phyloP scores from a whole-genome alignment of 1,140 invertebrate species.

The Leptopilina clavipes region DNA sequence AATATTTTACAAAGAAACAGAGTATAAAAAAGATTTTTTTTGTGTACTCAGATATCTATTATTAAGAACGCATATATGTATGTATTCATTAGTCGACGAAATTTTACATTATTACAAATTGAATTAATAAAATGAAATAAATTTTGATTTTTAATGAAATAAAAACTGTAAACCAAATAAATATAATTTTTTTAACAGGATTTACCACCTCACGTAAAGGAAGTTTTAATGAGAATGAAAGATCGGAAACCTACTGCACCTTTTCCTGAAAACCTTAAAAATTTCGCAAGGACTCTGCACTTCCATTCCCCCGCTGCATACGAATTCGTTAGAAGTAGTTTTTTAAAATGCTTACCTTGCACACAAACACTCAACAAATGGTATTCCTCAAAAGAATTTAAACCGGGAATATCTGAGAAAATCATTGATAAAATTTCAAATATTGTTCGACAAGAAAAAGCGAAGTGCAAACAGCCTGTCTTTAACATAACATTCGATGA shows the following conservation, averaged over 20 bases:
- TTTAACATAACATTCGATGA: constrained; percentile 47
- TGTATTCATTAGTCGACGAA: too few species aligned
- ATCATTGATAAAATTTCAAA: constrained; percentile 36
- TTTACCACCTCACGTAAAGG: constrained; percentile 33
- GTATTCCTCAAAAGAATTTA: constrained; percentile 40
- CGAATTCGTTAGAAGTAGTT: constrained; percentile 40
- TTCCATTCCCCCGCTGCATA: constrained; percentile 47
- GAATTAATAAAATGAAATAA: too few species aligned
- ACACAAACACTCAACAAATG: constrained; percentile 41
- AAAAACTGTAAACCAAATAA: constrained; percentile 22
- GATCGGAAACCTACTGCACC: constrained; percentile 35
- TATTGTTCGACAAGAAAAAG: background rate
- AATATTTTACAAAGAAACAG: too few species aligned
- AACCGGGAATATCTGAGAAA: constrained; percentile 39
- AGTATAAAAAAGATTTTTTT: too few species aligned
- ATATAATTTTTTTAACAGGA: background rate
- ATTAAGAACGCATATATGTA: too few species aligned
- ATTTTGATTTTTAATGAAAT: constrained; percentile 60
- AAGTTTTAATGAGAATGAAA: constrained; percentile 40
- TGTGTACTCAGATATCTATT: too few species aligned
- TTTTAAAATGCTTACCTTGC: constrained; percentile 47
- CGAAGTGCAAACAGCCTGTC: background rate
- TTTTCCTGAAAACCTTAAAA: constrained; percentile 42
- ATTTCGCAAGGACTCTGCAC: constrained; percentile 41
- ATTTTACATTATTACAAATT: too few species aligned